Evolutionary conservation across 2,888 invertebrate genomes (phyloP), one percentile per base, ranked within the genome.

Genomic region (Aethes cnicana): DNA sequence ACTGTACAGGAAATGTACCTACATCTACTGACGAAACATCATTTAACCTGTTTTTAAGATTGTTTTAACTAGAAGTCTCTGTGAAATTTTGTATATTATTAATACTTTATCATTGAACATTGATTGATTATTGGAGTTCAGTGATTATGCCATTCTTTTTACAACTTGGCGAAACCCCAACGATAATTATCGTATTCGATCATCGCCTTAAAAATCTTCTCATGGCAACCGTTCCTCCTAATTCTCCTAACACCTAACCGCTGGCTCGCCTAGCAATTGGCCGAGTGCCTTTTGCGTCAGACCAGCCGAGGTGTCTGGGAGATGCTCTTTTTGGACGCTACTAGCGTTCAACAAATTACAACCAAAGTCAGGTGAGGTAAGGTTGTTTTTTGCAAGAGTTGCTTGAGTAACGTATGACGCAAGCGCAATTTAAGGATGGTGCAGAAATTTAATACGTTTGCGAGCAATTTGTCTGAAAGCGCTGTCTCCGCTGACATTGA

Each of bases 261-360:
- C 35, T 16, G 4, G 8, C 30, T n/a, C n/a, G 18, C 17, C 32
- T 39, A 39, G 39, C 3, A 39, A 39, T 49, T 49, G 49, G 49
- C 33, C 16, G 42, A 3, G 26, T 36, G 49, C 49, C 49, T 42
- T 35, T 26, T 42, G 35, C 49, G 49, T 50, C 49, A 43, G 28
- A 9, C 12, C 23, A 14, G 49, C 49, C 49, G 49, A 50, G 49
- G 17, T 50, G 49, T 50, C 49, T 50, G 30, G 28, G 28, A 43
- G 49, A 50, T 23, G 21, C 43, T 42, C 12, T n/a, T 36, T 42
- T 50, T 50, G 49, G 49, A 50, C 42, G n/a, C n/a, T n/a, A n/a
- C n/a, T n/a, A n/a, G 6, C 11, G 36, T 43, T 43, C 49, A 50
- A 50, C 16, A 26, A 9, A 37, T 12, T 21, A 4, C 2, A 14